Base-by-base conservation (phyloP, 2,797 vertebrate species). In the Erithacus rubecula region DNA sequence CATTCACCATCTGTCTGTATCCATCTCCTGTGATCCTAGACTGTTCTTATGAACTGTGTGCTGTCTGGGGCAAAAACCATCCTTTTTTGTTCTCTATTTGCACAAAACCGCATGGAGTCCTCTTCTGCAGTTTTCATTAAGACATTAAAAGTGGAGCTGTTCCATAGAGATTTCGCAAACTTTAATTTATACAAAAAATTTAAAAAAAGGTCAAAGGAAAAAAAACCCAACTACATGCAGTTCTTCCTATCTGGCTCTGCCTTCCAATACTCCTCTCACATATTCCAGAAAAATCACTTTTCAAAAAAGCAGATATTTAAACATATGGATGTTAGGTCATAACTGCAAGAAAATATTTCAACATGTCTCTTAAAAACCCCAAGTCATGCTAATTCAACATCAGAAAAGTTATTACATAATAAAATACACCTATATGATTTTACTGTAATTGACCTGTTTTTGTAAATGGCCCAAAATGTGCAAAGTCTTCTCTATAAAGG, bases 1-100 rank as follows among this genome's bases (percentile, higher is more conserved):
- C 72, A 74, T 58, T 87, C 91, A 64, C 91, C 87, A 93, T 91
- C 89, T 95, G 91, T 36, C 75, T 75, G 84, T 17, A 67, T 69
- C 74, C 39, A 32, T 52, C 63, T 93, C 79, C 84, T n/a, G 46
- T 55, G 70, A 87, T 79, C 30, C 55, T 16, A 78, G 32, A 2
- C 43, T 18, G 69, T 51, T 62, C 64, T 83, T 47, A 87, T 0
- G 0, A 64, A 64, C 58, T 55, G 41, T 12, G 34, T 12, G 46
- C 53, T 71, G 43, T 71, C 85, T 75, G 21, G 22, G 19, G 29
- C n/a, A 88, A 81, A 36, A 86, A 75, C 8, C 60, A 52, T 21
- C n/a, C 70, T 93, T 84, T 85, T 83, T n/a, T 6, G 0, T 79
- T 84, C 59, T 52, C 21, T 78, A 15, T 74, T 65, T 91, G 37